phyloP scores from a whole-genome alignment of 2,888 invertebrate genomes.

The Zonitis immaculata region DNA sequence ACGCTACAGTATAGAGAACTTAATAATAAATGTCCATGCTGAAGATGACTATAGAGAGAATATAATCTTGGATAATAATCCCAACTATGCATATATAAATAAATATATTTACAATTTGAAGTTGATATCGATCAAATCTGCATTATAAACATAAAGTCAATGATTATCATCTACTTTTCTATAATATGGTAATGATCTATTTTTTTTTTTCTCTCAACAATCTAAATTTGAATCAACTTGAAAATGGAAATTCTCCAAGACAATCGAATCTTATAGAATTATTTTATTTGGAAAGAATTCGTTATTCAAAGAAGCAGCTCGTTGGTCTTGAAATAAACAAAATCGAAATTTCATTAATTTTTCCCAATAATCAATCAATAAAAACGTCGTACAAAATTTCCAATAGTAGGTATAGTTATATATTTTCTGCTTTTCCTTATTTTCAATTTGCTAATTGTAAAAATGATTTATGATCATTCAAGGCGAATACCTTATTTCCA shows the following conservation, averaged over 20 bases:
- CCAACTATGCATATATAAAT: too few species aligned
- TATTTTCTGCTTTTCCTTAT: slow-evolving; percentile 28
- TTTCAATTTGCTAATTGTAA: slow-evolving; percentile 39
- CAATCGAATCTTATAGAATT: not conserved
- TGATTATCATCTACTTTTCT: too few species aligned
- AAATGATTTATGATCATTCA: slow-evolving; percentile 34
- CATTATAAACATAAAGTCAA: too few species aligned
- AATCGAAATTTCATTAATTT: too few species aligned
- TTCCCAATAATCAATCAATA: too few species aligned
- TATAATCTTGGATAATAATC: too few species aligned
- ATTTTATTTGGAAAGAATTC: not conserved
- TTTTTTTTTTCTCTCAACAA: not conserved
- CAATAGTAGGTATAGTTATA: not conserved
- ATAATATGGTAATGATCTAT: not conserved
- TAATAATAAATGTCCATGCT: not conserved
- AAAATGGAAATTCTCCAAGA: not conserved
- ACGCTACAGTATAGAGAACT: not conserved
- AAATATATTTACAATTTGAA: too few species aligned
- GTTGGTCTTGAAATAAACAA: too few species aligned
- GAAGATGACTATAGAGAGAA: too few species aligned
- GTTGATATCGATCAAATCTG: too few species aligned
- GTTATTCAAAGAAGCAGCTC: too few species aligned
- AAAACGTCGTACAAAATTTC: too few species aligned
- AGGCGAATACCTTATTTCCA: slow-evolving; percentile 16
- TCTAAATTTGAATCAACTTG: not conserved